Base-by-base conservation (phyloP, 2,113 vertebrate species). In the Glaucomys volans region DNA sequence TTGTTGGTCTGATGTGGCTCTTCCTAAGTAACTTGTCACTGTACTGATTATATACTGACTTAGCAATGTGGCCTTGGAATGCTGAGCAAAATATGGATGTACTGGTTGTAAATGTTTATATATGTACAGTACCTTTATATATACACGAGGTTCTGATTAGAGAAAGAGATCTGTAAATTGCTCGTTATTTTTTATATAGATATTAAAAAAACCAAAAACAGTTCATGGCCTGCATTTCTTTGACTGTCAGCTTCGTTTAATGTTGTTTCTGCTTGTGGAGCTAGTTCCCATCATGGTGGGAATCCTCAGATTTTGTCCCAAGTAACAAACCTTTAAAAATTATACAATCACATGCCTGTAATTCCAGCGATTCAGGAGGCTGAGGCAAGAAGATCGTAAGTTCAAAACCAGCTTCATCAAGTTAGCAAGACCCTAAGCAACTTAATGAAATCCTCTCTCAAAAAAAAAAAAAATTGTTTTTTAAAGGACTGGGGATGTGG, bases 131-230 rank as follows among this genome's bases (percentile, higher is more conserved):
- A 99, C 99, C 99, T 99, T 99, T 99, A 99, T 99, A 99, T 99
- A 99, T 98, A 99, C 93, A 97, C 98, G 98, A 98, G 98, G 97
- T 98, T 99, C 99, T 99, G 99, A 99, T 98, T 99, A 99, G 98
- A 99, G 98, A 99, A 98, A 99, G 93, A 99, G 98, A 99, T 99
- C 98, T 99, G 99, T 99, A 99, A 99, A 99, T 99, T 76, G 96
- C 99, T 99, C 98, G 98, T 99, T 99, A 99, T 99, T 99, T 99
- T 99, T 99, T 99, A 99, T 99, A 99, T 99, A 99, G 99, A 98
- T 98, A 98, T 98, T 98, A 98, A 99, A 98, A 98, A 98, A 98
- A 98, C 10, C 47, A 94, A 80, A 94, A 98, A 96, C 88, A 98
- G 96, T 98, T 99, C 95, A 96, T 97, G 98, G 98, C 98, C 95